Base-by-base conservation (phyloP, 2,113 vertebrate genomes). In the Rhombomys opimus region DNA sequence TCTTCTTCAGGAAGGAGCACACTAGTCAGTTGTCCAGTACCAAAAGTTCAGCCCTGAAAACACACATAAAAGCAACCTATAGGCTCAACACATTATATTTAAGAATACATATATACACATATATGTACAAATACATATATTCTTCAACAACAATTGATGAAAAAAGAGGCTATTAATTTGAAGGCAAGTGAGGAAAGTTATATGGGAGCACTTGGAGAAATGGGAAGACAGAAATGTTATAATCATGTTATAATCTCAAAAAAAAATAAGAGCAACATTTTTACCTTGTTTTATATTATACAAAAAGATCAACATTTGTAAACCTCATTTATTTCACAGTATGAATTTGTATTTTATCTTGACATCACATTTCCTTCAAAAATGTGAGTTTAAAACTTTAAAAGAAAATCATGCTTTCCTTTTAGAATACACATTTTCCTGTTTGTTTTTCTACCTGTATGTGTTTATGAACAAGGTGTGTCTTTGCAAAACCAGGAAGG, bases 341-440 rank as follows among this genome's bases (percentile, higher is more conserved):
- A 87, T 75, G 91, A 91, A 80, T 78, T 89, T 80, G 11, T 10
- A 61, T 67, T 91, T 88, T 78, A 73, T 63, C 82, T 63, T 54
- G 14, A 67, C 14, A 38, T 86, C 1, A 4, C 5, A 1, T 1
- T 65, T 35, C 23, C 86, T 95, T 96, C 20, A 87, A 68, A 88
- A 78, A 52, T 23, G 77, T 61, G 6, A 89, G 61, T 93, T 80
- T 80, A 65, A n/a, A 72, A 41, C 5, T 65, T 41, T 30, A 22
- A 13, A 93, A 95, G 72, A 4, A 1, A 57, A 17, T 6, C 25
- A 76, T 1, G 25, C 52, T 95, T 92, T 6, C 41, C 41, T 77
- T 89, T 73, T 76, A 77, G 73, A 41, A 46, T 82, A 59, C 1
- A 76, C 5, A 38, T 59, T 93, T 88, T 91, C 18, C 13, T 88